phyloP scores from a whole-genome alignment of 2,797 vertebrate genomes.

The Chelmon rostratus region DNA sequence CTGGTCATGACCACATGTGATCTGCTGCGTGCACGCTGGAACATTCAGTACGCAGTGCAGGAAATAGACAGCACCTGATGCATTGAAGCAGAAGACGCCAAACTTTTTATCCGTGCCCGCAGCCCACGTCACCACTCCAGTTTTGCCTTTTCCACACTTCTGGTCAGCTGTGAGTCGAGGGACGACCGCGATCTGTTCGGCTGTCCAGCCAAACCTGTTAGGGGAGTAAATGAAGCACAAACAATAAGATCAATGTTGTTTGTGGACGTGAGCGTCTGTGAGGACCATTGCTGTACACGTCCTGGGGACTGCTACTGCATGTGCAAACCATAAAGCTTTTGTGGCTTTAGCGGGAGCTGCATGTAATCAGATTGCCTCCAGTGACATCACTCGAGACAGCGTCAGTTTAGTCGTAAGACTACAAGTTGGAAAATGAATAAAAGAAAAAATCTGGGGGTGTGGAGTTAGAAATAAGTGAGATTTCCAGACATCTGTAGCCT shows the following conservation, averaged over 20 bases:
- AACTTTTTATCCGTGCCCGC: slow-evolving; percentile 5
- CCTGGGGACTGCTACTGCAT: background rate
- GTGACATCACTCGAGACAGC: background rate
- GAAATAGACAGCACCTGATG: slow-evolving; percentile 70
- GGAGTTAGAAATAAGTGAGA: too few relatives aligned
- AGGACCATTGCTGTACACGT: too few relatives aligned
- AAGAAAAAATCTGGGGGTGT: too few relatives aligned
- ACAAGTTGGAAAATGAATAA: too few relatives aligned
- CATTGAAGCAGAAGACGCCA: slow-evolving; percentile 82
- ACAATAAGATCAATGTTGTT: background rate
- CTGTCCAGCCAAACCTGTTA: slow-evolving; percentile 83
- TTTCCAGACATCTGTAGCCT: too few relatives aligned
- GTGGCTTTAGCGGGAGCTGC: background rate
- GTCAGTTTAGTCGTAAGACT: too few relatives aligned
- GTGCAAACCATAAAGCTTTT: too few relatives aligned
- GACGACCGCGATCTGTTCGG: slow-evolving; percentile 72
- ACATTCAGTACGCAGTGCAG: background rate
- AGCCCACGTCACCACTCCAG: slow-evolving; percentile 71
- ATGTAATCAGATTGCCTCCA: too few relatives aligned
- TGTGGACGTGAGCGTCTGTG: background rate
- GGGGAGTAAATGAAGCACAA: background rate
- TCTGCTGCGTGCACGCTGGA: too few relatives aligned
- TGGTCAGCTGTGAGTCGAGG: slow-evolving; percentile 61
- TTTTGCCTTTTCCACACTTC: slow-evolving; percentile 69
- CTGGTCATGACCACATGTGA: too few relatives aligned